A percentile compares a stretch with the other conserved stretches of the same genome.
phyloP scores from a whole-genome alignment of 2,113 vertebrate species.

The Phyllostomus discolor region DNA sequence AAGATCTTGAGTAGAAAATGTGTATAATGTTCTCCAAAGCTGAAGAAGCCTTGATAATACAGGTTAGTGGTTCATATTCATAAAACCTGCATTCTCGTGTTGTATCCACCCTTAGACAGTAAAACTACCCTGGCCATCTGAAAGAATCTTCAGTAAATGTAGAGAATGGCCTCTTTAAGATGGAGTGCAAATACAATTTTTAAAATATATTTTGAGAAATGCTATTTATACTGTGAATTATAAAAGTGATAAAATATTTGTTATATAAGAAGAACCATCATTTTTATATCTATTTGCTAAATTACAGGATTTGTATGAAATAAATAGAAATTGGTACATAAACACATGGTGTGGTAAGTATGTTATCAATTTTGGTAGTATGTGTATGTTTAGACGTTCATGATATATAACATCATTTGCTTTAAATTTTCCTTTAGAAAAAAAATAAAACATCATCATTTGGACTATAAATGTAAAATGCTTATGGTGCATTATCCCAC shows the following conservation, averaged over 20 bases:
- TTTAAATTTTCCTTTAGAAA: conserved; percentile 45
- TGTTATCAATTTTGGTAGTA: conserved; percentile 43
- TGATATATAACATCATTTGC: conserved; percentile 34
- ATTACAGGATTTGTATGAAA: conserved; percentile 57
- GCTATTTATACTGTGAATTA: background rate
- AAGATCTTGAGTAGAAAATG: background rate
- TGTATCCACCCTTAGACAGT: background rate
- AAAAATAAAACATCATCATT: conserved; percentile 61
- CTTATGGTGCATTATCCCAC: conserved; percentile 76
- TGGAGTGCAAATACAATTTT: background rate
- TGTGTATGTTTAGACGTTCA: background rate
- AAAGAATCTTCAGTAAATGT: background rate
- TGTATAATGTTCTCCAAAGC: background rate
- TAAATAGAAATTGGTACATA: conserved; percentile 7
- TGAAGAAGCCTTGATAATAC: background rate
- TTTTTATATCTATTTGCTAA: background rate
- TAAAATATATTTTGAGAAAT: background rate
- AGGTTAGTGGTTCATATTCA: background rate
- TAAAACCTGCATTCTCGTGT: background rate
- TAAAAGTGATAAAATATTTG: background rate
- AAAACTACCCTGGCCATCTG: background rate
- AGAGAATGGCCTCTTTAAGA: background rate
- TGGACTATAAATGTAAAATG: conserved; percentile 76
- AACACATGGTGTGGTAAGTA: conserved; percentile 39
- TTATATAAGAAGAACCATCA: background rate